Base-by-base conservation (phyloP, 2,888 invertebrate genomes). In the Ecliptopera silaceata region DNA sequence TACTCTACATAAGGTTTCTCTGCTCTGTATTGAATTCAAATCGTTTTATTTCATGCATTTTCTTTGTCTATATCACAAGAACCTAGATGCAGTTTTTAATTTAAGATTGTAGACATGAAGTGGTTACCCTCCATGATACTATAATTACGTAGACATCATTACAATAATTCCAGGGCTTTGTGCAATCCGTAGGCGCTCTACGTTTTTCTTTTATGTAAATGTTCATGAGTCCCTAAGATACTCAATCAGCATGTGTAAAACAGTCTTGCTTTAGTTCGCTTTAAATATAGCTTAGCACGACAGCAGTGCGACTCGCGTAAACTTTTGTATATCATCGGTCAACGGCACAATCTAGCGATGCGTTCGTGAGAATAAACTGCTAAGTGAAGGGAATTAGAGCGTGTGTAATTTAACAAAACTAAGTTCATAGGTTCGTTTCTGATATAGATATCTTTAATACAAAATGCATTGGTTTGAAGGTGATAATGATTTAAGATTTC, bases 1-100 rank as follows among this genome's bases (percentile, higher is more conserved):
- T 72, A 72, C 64, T 70, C 75, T 71, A 56, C 72, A 74, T 84
- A 56, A 72, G 75, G 79, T 84, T 83, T 84, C 82, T 74, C 79
- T 70, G 56, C 68, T 66, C 44, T 61, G 72, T 71, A 68, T 65
- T 69, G 70, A 68, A 70, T 65, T 55, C 61, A 42, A 58, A 54
- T 48, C 32, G 13, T 26, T 34, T 38, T 8, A 54, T 45, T 45
- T 36, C 2, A 32, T 63, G 6, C 18, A 15, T 46, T 46, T 51
- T 46, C 39, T 44, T 50, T 54, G 47, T 49, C 34, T 54, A 22
- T 43, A 59, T 65, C 66, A 61, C 20, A 31, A 43, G 17, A 38
- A 13, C 4, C 12, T 34, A 39, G 65, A 49, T 50, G 56, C 43
- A 53, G 15, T 18, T n/a, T 42, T 22, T 31, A 34, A 42, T 31